Base-by-base conservation (phyloP, 1,140 invertebrate species). In the Dendroctonus valens region DNA sequence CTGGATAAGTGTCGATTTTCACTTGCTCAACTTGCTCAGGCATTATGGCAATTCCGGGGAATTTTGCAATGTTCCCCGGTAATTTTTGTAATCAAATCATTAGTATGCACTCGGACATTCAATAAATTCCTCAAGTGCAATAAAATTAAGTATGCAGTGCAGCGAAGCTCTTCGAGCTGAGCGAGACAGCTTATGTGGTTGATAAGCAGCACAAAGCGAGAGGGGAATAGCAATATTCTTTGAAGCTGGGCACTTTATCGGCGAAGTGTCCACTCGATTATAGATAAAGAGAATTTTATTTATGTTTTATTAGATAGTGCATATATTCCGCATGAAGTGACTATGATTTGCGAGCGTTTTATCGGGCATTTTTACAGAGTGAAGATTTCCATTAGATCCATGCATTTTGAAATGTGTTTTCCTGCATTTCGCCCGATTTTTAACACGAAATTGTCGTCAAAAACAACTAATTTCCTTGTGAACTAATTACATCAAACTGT, bases 61-160 rank as follows among this genome's bases (percentile, higher is more conserved):
- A 46, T 14, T 46, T 46, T 46, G 9, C 9, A 4, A 46, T 46
- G 9, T 46, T 11, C 44, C 44, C 44, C 9, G 44, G 44, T 46
- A 46, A 11, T 46, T 38, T 38, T 54, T 38, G 7, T 54, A 54
- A 54, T 54, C 52, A 38, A 38, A 54, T 54, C 52, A 7, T 54
- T 54, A 54, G 52, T 40, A 54, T 54, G 52, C 37, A 54, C 52
- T 40, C n/a, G 52, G 52, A 7, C 52, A 54, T 54, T 54, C 52
- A 54, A 54, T 54, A 54, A 54, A 54, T 54, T 54, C 52, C 12
- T 54, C 15, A 54, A 26, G 52, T 54, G 52, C 38, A 54, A 54
- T 54, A 54, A 54, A 54, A 54, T 54, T 54, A 54, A 54, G 52
- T 54, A 54, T 54, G 52, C 52, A 54, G 52, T 7, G 6, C 52